A percentile compares a stretch with the other conserved stretches of the same genome.
phyloP scores from a whole-genome alignment of 2,888 invertebrate genomes.

The Xestia c-nigrum region DNA sequence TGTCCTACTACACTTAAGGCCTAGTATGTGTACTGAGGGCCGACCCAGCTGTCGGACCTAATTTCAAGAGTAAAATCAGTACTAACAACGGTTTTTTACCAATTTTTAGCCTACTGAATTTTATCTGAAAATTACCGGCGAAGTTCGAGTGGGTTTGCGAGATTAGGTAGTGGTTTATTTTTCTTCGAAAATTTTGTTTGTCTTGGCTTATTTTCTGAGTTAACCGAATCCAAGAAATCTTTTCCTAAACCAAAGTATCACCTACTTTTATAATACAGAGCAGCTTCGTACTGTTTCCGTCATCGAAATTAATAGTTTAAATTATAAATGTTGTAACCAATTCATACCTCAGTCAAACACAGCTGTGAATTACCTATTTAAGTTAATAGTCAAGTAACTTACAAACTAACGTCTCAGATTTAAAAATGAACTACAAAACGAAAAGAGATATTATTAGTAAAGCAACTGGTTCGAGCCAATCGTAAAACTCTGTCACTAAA shows the following conservation, averaged over 20 bases:
- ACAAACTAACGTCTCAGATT: not conserved
- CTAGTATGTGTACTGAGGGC: slow-evolving; percentile 2
- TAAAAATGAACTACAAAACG: not conserved
- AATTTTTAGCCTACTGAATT: slow-evolving; percentile 6
- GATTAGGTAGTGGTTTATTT: slow-evolving; percentile 2
- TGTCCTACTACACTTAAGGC: not conserved
- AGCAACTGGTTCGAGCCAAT: not conserved
- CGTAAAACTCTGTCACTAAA: not conserved
- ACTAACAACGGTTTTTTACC: slow-evolving; percentile 6
- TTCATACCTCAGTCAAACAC: too few relatives aligned
- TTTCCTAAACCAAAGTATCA: not conserved
- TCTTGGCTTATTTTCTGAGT: not conserved
- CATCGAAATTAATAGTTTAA: not conserved
- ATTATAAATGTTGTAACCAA: not conserved
- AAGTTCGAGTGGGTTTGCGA: not conserved
- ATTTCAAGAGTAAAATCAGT: slow-evolving; percentile 53
- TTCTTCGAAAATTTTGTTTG: not conserved
- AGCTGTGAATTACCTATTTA: not conserved
- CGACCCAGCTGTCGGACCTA: slow-evolving; percentile 39
- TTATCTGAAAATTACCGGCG: slow-evolving; percentile 13
- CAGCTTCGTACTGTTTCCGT: not conserved
- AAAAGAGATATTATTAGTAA: not conserved
- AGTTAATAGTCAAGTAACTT: not conserved
- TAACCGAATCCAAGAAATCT: too few relatives aligned
- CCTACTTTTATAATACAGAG: not conserved